Evolutionary conservation across 2,888 invertebrate genomes (phyloP).

Genomic region (Oithona nana): DNA sequence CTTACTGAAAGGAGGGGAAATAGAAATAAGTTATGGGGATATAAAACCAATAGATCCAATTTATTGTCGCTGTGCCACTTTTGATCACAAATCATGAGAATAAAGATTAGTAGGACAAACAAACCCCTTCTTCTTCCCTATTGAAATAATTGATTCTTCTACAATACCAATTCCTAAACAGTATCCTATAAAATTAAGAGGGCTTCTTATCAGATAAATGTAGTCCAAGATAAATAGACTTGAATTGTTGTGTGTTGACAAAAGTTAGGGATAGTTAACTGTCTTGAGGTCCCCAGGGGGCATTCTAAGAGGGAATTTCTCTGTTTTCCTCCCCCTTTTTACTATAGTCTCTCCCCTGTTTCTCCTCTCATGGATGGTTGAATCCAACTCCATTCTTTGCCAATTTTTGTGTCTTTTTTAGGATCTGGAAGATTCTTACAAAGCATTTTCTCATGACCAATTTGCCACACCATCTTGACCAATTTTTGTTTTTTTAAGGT

Average conservation of each 20-base stretch:
- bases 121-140: too few species aligned
- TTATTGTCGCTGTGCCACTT: neutral
- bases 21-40: neutral
- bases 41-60: neutral
- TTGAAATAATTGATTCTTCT: too few species aligned
- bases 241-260: neutral
- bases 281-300: neutral
- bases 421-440: too few species aligned
- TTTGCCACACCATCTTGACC: too few species aligned
- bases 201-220: too few species aligned
- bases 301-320: neutral
- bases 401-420: too few species aligned
- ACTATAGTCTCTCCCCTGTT: neutral
- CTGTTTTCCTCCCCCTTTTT: neutral
- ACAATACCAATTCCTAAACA: too few species aligned
- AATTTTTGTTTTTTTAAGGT: too few species aligned
- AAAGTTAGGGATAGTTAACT: neutral
- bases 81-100: too few species aligned
- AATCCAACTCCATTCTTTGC: neutral
- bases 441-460: too few species aligned
- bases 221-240: neutral
- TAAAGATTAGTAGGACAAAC: too few species aligned
- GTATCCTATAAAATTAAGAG: too few species aligned
- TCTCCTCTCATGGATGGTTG: neutral
- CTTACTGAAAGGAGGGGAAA: neutral